A percentile compares a stretch with the other conserved stretches of the same genome.
Conservation (phyloP, 2,797 vertebrate genomes). For the Enteromius thamalakanensis region DNA sequence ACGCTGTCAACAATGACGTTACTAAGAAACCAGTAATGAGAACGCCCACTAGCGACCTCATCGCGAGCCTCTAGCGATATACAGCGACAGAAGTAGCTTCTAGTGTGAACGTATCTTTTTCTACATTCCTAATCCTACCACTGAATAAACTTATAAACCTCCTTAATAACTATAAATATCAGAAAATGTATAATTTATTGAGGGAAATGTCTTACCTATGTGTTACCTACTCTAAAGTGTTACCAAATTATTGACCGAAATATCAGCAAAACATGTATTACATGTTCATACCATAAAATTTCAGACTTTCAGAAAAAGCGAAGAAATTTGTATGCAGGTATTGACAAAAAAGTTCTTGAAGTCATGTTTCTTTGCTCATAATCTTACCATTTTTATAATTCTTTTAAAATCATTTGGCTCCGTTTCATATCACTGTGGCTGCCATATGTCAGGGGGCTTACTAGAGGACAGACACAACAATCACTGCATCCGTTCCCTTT, state of each 20-base stretch:
- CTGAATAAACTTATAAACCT: too few species aligned
- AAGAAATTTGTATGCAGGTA: background rate
- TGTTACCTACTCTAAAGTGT: too few species aligned
- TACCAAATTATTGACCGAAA: background rate
- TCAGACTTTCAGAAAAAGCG: background rate
- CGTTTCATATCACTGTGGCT: background rate
- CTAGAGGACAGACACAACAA: slow-evolving; percentile 6
- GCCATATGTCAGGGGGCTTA: background rate
- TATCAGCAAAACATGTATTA: background rate
- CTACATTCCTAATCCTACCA: too few species aligned
- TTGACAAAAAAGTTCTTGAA: slow-evolving; percentile 3
- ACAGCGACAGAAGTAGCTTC: too few species aligned
- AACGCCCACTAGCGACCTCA: too few species aligned
- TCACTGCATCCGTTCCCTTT: slow-evolving; percentile 15
- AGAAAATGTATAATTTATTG: too few species aligned
- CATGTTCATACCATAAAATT: background rate
- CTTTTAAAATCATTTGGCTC: background rate
- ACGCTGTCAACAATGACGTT: too few species aligned
- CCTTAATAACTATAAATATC: too few species aligned
- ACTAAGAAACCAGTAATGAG: too few species aligned
- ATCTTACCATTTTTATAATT: background rate
- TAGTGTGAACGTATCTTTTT: too few species aligned
- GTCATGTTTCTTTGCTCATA: background rate
- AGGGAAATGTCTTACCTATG: too few species aligned
- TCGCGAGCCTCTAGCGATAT: too few species aligned